Evolutionary conservation across 2,888 invertebrate species (phyloP), one percentile per base, ranked within the genome.

Genomic region (Busseola fusca): DNA sequence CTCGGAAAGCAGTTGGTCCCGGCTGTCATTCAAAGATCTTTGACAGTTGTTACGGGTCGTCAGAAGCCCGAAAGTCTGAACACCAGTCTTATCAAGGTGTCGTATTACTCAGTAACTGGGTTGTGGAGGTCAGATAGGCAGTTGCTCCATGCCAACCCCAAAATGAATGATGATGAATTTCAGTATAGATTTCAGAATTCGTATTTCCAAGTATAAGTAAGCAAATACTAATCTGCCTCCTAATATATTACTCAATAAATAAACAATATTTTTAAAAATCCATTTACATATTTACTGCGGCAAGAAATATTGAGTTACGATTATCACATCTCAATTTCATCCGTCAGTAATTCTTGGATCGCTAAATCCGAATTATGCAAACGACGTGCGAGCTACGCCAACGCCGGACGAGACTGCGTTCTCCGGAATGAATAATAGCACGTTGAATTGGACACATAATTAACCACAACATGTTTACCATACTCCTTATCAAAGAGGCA

Each of bases 331-430:
- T 74, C 63, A 78, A 81, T 80, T 80, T 71, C 76, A 72, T 70
- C 64, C 67, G 62, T 67, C 67, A 72, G 57, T 77, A 68, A 86
- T 76, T 82, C 84, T 76, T 74, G 75, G 71, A 77, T 73, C 67
- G 78, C 78, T 82, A 73, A 76, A 75, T 78, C 60, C 62, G 70
- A 80, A 84, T 78, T 86, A 86, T 83, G 74, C 86, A 72, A 85
- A 81, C 72, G 72, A 78, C 67, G 78, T 73, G 76, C 52, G 64
- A 70, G 72, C 59, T 69, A 65, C 63, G 66, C 50, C 56, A 37
- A 48, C 7, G 40, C 42, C 59, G 82, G 82, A 63, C 78, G 54
- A 42, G 65, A 60, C 73, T 76, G 25, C 69, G 59, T 65, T 65
- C 69, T 63, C 12, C n/a, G 69, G 69, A 80, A 85, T 85, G 66